Conservation (phyloP, 2,888 invertebrate genomes). For the Hypolimnas misippus region DNA sequence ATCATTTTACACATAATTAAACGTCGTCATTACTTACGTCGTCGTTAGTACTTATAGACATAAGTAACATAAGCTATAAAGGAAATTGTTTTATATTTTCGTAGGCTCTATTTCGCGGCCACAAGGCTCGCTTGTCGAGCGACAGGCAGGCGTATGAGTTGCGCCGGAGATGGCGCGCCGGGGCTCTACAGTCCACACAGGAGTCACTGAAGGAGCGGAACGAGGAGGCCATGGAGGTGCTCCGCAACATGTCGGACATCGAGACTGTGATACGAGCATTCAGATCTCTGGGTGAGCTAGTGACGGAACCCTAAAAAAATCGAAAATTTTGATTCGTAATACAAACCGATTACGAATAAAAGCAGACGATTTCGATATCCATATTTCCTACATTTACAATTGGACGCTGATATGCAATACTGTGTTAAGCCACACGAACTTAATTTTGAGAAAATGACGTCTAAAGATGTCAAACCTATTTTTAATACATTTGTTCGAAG, state of each 20-base stretch:
- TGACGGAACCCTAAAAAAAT: too few species aligned
- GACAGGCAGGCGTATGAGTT: conserved; percentile 58
- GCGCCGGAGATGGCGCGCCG: conserved; percentile 70
- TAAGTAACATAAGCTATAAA: background rate
- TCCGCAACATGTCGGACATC: conserved; percentile 64
- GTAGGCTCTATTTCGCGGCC: conserved; percentile 82
- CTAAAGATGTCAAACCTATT: too few species aligned
- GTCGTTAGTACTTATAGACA: too few species aligned
- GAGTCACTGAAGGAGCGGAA: conserved; percentile 68
- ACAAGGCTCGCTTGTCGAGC: conserved; percentile 59
- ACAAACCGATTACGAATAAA: too few species aligned
- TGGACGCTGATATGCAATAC: too few species aligned
- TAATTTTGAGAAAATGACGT: too few species aligned
- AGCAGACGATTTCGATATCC: too few species aligned
- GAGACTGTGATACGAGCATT: conserved; percentile 72
- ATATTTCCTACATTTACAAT: too few species aligned
- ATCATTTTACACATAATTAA: too few species aligned
- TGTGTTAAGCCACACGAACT: too few species aligned
- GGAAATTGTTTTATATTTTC: background rate
- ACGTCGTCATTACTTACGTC: too few species aligned
- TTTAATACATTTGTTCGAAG: too few species aligned
- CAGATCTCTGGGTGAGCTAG: conserved; percentile 68
- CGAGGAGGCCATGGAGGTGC: conserved; percentile 71
- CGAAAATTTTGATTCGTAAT: background rate
- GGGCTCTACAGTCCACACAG: conserved; percentile 65